These are phyloP conservation scores for Centropus unirufus DNA, from an alignment of 2,113 vertebrate species.

Conservation along the genomic window DNA sequence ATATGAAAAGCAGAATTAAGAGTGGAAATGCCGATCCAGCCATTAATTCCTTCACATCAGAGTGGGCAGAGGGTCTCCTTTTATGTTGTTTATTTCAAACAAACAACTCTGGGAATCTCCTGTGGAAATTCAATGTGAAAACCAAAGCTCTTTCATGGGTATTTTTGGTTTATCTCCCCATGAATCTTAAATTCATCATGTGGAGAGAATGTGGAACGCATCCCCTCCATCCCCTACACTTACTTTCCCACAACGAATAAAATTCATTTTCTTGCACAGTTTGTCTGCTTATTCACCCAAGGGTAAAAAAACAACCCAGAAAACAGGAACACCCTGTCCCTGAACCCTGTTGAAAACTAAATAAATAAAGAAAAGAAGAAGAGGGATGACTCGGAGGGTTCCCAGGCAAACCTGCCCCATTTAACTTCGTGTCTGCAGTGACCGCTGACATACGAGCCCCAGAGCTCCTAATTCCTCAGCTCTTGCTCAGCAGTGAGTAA, in stretches of 20 bases:
- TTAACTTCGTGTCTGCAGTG: not conserved
- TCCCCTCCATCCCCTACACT: not conserved
- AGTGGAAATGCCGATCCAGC: slow-evolving; percentile 32
- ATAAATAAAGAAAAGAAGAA: slow-evolving; percentile 4
- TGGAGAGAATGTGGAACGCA: slow-evolving; percentile 53
- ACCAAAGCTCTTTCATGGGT: slow-evolving; percentile 47
- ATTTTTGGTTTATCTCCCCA: slow-evolving; percentile 61
- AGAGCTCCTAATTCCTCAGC: slow-evolving; percentile 43
- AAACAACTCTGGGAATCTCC: slow-evolving; percentile 51
- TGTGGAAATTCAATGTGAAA: slow-evolving; percentile 51
- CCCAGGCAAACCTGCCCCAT: slow-evolving; percentile 30
- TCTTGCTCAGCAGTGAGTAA: slow-evolving; percentile 68
- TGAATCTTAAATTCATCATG: slow-evolving; percentile 56
- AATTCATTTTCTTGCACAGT: slow-evolving; percentile 46
- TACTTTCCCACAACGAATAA: slow-evolving; percentile 56
- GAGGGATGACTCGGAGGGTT: not conserved
- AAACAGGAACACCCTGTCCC: slow-evolving; percentile 55
- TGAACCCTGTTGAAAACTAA: not conserved
- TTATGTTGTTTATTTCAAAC: slow-evolving; percentile 56
- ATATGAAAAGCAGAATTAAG: slow-evolving; percentile 52
- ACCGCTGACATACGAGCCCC: not conserved
- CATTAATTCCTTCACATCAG: slow-evolving; percentile 18
- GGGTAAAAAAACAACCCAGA: slow-evolving; percentile 40
- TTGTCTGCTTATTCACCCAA: slow-evolving; percentile 27
- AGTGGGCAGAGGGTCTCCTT: slow-evolving; percentile 35